phyloP scores from a whole-genome alignment of 2,888 invertebrate genomes.

The Synergus itoensis region DNA sequence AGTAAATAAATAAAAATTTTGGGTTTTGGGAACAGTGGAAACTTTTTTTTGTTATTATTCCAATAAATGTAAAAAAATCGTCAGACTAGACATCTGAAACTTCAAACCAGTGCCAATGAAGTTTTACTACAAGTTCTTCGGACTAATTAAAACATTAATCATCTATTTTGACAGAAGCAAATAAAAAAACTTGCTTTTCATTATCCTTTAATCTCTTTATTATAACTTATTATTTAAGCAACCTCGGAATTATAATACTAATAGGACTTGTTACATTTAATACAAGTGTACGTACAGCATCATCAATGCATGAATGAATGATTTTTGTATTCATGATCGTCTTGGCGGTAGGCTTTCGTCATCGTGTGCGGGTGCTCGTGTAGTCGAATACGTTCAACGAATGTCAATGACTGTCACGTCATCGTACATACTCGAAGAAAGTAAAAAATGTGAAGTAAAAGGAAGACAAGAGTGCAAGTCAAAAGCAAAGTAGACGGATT shows the following conservation, averaged over 20 bases:
- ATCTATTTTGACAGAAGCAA: neutral
- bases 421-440: constrained; percentile 41
- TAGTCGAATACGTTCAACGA: constrained; percentile 10
- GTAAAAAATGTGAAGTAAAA: constrained; percentile 44
- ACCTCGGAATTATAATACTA: neutral
- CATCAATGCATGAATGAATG: constrained; percentile 6
- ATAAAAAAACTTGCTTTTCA: too few relatives aligned
- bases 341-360: constrained; percentile 18
- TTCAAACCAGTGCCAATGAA: too few relatives aligned
- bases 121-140: neutral
- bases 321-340: constrained; percentile 9
- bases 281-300: neutral
- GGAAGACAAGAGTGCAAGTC: constrained; percentile 38
- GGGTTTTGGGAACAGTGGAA: too few relatives aligned
- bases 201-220: too few relatives aligned
- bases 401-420: constrained; percentile 39
- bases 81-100: too few relatives aligned
- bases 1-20: too few relatives aligned
- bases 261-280: neutral
- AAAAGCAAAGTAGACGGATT: constrained; percentile 44
- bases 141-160: neutral
- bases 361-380: constrained; percentile 19
- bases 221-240: too few relatives aligned
- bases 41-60: too few relatives aligned
- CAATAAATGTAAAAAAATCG: too few relatives aligned